phyloP scores from a whole-genome alignment of 2,797 vertebrate genomes.

The Oreochromis grahami region DNA sequence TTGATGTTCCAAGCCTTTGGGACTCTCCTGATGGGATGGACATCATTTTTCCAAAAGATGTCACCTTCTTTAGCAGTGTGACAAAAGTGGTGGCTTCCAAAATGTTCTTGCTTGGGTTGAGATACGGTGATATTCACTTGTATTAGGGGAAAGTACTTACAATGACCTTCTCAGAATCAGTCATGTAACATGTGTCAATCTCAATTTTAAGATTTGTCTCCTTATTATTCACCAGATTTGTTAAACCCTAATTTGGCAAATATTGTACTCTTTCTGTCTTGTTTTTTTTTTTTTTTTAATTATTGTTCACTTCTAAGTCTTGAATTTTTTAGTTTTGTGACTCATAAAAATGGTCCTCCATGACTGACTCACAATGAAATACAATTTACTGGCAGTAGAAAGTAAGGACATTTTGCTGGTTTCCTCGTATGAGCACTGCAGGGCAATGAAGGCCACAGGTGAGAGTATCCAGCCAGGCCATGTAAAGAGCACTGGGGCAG shows the following conservation, averaged over 20 bases:
- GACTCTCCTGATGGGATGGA: rapidly evolving
- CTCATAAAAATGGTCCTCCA: background rate
- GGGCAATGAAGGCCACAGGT: conserved; percentile 27
- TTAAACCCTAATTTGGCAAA: background rate
- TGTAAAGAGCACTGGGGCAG: conserved; percentile 73
- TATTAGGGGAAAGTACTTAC: rapidly evolving
- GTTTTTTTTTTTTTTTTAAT: rapidly evolving
- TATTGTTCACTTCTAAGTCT: background rate
- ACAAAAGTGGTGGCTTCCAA: background rate
- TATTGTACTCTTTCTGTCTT: rapidly evolving
- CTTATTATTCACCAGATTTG: background rate
- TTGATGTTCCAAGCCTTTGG: background rate
- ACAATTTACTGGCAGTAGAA: conserved; percentile 72
- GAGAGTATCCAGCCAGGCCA: conserved; percentile 76
- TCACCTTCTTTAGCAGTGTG: background rate
- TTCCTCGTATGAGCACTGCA: conserved; percentile 68
- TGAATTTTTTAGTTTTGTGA: background rate
- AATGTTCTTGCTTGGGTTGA: background rate
- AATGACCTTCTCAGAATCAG: background rate
- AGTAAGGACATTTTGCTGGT: conserved; percentile 76
- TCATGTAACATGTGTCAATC: background rate
- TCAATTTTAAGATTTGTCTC: background rate
- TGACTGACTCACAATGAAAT: background rate
- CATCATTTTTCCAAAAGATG: background rate
- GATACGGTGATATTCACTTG: background rate